These are phyloP conservation scores for Leucosticte australis DNA, from an alignment of 2,113 vertebrate species.

Conservation along the genomic window DNA sequence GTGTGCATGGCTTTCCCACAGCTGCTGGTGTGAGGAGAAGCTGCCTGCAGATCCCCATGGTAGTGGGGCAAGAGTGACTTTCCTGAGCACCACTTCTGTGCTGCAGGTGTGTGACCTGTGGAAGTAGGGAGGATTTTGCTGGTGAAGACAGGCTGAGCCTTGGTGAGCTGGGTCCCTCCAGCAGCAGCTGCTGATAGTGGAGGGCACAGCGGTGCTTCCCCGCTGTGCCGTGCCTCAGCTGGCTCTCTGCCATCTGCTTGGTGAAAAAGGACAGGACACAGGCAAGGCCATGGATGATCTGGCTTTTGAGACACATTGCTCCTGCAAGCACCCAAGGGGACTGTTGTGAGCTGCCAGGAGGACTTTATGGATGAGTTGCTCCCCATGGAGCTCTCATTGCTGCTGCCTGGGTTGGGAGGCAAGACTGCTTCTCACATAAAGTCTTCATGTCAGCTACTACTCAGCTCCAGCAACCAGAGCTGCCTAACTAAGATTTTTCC, in stretches of 20 bases:
- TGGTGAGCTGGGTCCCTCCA: background rate
- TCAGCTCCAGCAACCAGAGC: background rate
- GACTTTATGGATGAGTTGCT: background rate
- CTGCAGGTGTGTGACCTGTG: background rate
- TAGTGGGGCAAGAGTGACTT: rapidly evolving
- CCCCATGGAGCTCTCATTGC: rapidly evolving
- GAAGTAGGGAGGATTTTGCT: background rate
- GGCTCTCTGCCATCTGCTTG: background rate
- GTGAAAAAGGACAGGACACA: background rate
- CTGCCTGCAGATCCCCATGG: background rate
- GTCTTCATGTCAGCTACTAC: background rate
- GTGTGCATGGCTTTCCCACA: rapidly evolving
- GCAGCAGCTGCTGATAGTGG: rapidly evolving
- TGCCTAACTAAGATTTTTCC: background rate
- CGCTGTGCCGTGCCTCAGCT: rapidly evolving
- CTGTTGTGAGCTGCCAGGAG: background rate
- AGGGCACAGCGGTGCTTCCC: background rate
- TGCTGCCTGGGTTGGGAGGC: background rate
- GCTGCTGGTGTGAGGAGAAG: background rate
- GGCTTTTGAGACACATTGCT: background rate
- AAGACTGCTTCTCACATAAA: background rate
- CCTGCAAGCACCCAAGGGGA: background rate
- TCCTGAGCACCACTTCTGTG: rapidly evolving
- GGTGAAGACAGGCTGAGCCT: background rate
- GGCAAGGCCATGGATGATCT: background rate